Conservation (phyloP, 2,888 invertebrate species). For the Dicyrtoma fusca region DNA sequence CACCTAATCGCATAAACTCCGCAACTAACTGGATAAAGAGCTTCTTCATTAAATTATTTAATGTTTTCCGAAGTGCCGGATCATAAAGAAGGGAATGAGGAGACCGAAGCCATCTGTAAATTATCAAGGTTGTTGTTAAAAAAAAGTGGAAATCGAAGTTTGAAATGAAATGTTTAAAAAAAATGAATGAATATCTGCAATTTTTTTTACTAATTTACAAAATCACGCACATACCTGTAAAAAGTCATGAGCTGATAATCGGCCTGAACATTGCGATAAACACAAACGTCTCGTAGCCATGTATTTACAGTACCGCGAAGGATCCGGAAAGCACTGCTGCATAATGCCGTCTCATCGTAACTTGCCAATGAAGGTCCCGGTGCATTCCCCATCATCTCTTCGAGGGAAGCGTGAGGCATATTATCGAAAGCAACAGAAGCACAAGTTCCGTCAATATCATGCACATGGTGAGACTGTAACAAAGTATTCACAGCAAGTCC, state of each 20-base stretch:
- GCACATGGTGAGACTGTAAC: conserved; percentile 83
- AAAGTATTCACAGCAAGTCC: conserved; percentile 90
- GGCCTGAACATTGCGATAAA: conserved; percentile 86
- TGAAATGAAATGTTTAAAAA: too few relatives aligned
- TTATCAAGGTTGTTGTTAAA: neutral
- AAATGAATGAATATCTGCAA: too few relatives aligned
- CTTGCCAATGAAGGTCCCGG: conserved; percentile 63
- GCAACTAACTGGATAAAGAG: conserved; percentile 85
- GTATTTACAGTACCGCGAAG: conserved; percentile 85
- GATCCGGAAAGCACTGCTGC: conserved; percentile 86
- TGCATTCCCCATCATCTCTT: conserved; percentile 69
- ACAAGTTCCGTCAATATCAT: conserved; percentile 87
- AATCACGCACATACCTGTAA: conserved; percentile 69
- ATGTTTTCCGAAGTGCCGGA: conserved; percentile 84
- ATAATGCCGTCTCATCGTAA: conserved; percentile 90
- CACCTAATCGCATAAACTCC: conserved; percentile 89
- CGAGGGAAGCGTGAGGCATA: conserved; percentile 66
- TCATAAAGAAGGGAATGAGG: conserved; percentile 88
- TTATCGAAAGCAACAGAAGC: conserved; percentile 79
- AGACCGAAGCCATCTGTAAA: conserved; percentile 85
- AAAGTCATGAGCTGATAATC: conserved; percentile 96
- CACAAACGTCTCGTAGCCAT: conserved; percentile 90
- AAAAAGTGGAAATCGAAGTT: too few relatives aligned
- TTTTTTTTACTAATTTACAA: too few relatives aligned
- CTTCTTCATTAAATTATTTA: conserved; percentile 95